Evolutionary conservation across 2,113 vertebrate species (phyloP), one percentile per base, ranked within the genome.

Genomic region (Ptilorrhoa leucosticta): DNA sequence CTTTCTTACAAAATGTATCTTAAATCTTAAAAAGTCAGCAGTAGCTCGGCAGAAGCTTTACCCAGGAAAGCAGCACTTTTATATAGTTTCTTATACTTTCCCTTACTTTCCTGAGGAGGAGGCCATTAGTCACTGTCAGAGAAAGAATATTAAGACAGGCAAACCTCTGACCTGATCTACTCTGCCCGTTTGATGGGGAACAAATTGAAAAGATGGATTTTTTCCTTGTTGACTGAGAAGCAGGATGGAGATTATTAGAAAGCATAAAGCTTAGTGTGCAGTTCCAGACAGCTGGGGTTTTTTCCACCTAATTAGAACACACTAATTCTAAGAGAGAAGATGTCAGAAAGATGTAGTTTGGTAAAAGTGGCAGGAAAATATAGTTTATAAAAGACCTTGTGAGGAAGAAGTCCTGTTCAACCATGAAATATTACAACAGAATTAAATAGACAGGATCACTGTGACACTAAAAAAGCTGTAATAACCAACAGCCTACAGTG

Each of bases 221-320:
- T 19, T 48, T 15, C 14, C 54, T 45, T 15, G 20, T 21, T 66
- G 45, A 54, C 11, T 33, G 19, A 22, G n/a, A 5, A 81, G 68
- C 3, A 63, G n/a, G 7, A 44, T 8, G 20, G 16, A 91, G 15
- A 92, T 23, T 23, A 54, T 13, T 56, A 63, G 47, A 88, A 86
- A 58, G 35, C 58, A 47, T 83, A 39, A 60, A 14, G 10, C 14
- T 72, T 6, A 40, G 28, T 20, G 10, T 16, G 31, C 11, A 16
- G 18, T 53, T 83, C 31, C 68, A 72, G 30, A 0, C 11, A 44
- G 5, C 0, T 53, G 48, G 6, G 3, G 1, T 1, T 2, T 18
- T 58, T 48, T 2, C 3, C 16, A 19, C 5, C 27, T 37, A 51
- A 63, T 69, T 65, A 77, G 90, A 81, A 24, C 7, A 44, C 11